Percentiles rank a stretch among this genome's conserved stretches.
These are phyloP conservation scores for Drosophila diplacantha DNA, from an alignment of 2,888 invertebrate species.

Conservation along the genomic window DNA sequence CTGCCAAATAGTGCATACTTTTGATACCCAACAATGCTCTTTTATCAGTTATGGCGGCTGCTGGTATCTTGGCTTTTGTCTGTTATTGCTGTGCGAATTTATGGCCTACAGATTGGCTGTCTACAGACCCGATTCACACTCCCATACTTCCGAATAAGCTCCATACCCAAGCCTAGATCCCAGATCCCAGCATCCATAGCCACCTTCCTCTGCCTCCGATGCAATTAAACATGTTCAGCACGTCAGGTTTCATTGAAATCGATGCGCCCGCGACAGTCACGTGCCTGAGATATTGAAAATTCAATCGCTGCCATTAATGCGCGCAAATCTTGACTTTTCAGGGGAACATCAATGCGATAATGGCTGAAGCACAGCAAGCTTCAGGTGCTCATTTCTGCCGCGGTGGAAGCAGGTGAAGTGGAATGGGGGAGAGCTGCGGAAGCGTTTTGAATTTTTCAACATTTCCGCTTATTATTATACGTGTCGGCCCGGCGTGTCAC, in stretches of 20 bases:
- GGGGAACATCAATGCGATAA: conserved; percentile 68
- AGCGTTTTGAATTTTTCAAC: conserved; percentile 72
- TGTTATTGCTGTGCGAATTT: conserved; percentile 40
- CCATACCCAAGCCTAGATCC: conserved; percentile 7
- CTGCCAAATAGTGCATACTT: not conserved
- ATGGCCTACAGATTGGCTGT: conserved; percentile 38
- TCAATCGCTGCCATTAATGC: conserved; percentile 69
- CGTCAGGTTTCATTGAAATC: conserved; percentile 69
- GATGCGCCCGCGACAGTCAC: conserved; percentile 54
- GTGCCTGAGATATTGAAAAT: conserved; percentile 70
- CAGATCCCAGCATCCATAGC: not conserved
- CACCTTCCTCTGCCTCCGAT: not conserved
- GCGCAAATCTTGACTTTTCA: conserved; percentile 67
- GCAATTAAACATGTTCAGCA: conserved; percentile 70
- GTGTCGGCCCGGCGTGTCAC: conserved; percentile 70
- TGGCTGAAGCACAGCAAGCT: conserved; percentile 39
- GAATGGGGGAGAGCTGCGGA: conserved; percentile 48
- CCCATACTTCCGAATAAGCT: conserved; percentile 11
- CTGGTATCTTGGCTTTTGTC: conserved; percentile 15
- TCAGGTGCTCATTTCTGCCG: conserved; percentile 36
- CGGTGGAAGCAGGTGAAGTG: not conserved
- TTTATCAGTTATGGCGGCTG: conserved; percentile 27
- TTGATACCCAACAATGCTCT: not conserved
- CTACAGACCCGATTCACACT: conserved; percentile 9
- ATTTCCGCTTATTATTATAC: conserved; percentile 73